Conservation (phyloP, 2,797 vertebrate genomes). For the Pteronotus mesoamericanus region DNA sequence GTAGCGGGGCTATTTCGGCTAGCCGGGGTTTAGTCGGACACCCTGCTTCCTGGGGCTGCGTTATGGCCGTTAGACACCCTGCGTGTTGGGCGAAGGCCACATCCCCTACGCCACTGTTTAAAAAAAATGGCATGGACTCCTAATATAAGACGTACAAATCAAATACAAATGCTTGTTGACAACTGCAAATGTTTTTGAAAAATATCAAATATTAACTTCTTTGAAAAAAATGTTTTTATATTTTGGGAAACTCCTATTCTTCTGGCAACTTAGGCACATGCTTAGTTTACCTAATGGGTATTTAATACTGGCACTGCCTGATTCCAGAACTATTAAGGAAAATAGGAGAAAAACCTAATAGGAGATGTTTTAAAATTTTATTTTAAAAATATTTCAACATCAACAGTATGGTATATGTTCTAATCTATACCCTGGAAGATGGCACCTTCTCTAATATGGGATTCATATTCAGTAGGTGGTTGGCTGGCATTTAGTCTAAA, state of each 20-base stretch:
- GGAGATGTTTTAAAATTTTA: not conserved
- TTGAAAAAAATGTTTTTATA: not conserved
- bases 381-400: not conserved
- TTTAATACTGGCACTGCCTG: not conserved
- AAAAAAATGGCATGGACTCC: not conserved
- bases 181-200: not conserved
- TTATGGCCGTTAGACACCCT: not conserved
- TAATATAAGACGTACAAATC: not conserved
- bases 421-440: not conserved
- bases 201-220: not conserved
- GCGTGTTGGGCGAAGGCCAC: not conserved
- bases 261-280: not conserved
- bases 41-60: not conserved
- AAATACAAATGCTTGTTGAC: not conserved
- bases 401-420: not conserved
- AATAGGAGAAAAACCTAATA: not conserved
- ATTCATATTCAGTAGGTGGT: not conserved
- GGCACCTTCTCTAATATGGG: not conserved
- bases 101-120: not conserved
- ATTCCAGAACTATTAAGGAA: not conserved
- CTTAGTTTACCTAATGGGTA: not conserved
- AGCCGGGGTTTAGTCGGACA: not conserved
- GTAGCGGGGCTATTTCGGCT: not conserved
- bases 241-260: not conserved
- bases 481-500: not conserved